Base-by-base conservation (phyloP, 2,797 vertebrate species). In the Ammospiza maritima region DNA sequence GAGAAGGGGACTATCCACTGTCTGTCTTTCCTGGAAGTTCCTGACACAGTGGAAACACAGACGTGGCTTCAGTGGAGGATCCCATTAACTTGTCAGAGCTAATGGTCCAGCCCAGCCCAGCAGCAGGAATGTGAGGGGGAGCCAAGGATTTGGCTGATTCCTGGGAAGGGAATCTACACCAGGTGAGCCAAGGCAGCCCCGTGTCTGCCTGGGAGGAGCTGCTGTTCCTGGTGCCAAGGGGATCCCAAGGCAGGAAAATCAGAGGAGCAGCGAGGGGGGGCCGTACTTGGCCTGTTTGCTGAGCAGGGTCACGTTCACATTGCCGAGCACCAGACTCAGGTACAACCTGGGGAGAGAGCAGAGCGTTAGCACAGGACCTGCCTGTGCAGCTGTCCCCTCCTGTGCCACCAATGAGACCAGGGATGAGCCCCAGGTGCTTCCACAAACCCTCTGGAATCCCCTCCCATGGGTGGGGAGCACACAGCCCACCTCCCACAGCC, bases 301-400 rank as follows among this genome's bases (percentile, higher is more conserved):
- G 95, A 99, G 96, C 89, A 99, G 98, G 3, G 99, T 99, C 92
- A 99, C 98, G 7, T 99, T 99, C 93, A 99, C 98, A 1, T 98
- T 99, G 83, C 99, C 99, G 17, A 99, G 98, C 80, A 99, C 99
- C 90, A 99, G 98, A 87, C 96, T 98, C 95, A 99, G 98, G 96
- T 99, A 99, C 95, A 99, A 93, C 96, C 99, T 99, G 97, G 71
- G 11, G 78, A 95, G 25, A 86, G 90, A 87, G 56, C 78, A 85
- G 22, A 71, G 72, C 0, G 0, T 90, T 3, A 92, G 80, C 34
- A 64, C 10, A 5, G 65, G 27, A 26, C 44, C 48, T 73, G 61
- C 50, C 80, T 12, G 44, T 10, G 38, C 15, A 80, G 40, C 64
- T 12, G 8, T 34, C 44, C 82, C 58, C 54, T 71, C 62, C 2